phyloP scores from a whole-genome alignment of 2,888 invertebrate genomes.

The Catocala sponsa region DNA sequence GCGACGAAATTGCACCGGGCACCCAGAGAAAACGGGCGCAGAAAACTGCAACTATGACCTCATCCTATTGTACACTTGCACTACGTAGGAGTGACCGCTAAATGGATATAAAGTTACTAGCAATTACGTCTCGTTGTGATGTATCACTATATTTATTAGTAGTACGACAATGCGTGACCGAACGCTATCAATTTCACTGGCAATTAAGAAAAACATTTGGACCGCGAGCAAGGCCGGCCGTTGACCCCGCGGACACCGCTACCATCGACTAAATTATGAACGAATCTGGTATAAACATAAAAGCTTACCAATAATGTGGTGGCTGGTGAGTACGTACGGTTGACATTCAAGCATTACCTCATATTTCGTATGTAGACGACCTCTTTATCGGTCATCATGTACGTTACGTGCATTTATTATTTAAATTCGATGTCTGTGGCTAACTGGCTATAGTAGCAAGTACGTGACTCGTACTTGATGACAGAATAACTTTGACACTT shows the following conservation, averaged over 20 bases:
- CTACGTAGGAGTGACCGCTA: conserved; percentile 64
- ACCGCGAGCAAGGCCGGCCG: conserved; percentile 76
- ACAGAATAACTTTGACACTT: conserved; percentile 52
- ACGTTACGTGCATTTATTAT: conserved; percentile 78
- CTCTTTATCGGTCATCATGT: conserved; percentile 83
- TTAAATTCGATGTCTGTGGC: conserved; percentile 76
- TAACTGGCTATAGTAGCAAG: conserved; percentile 58
- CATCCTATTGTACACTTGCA: conserved; percentile 55
- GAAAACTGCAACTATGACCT: conserved; percentile 77
- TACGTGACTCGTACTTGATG: conserved; percentile 58
- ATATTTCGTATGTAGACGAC: conserved; percentile 72
- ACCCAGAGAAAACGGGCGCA: conserved; percentile 57
- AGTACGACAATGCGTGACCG: conserved; percentile 67
- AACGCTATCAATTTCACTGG: conserved; percentile 71
- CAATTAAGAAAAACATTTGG: conserved; percentile 73
- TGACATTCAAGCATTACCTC: conserved; percentile 76
- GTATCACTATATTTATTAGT: conserved; percentile 44
- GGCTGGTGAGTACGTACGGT: conserved; percentile 12
- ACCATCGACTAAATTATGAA: conserved; percentile 60
- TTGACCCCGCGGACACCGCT: conserved; percentile 61
- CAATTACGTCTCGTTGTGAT: conserved; percentile 49
- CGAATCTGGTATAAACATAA: conserved; percentile 39
- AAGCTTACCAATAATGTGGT: conserved; percentile 12
- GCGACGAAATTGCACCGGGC: conserved; percentile 61
- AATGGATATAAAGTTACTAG: conserved; percentile 44